phyloP scores from a whole-genome alignment of 2,888 invertebrate species.

The Magallana nippona region DNA sequence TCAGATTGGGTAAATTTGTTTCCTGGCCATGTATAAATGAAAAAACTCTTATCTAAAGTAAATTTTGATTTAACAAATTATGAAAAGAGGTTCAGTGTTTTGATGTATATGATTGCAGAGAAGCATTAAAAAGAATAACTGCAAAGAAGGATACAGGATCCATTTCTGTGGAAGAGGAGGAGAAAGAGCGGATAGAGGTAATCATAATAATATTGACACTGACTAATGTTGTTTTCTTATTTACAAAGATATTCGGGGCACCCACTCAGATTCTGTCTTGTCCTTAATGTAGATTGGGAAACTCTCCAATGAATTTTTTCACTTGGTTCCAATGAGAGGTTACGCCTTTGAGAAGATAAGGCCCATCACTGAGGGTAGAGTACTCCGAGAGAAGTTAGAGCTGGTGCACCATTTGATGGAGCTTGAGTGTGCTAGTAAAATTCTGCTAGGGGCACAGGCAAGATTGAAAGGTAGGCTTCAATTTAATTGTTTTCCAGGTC shows the following conservation, averaged over 20 bases:
- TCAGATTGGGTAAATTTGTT: constrained; percentile 75
- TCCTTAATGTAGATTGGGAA: constrained; percentile 74
- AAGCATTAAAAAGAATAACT: neutral
- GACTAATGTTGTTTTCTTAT: too few species aligned
- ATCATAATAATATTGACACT: neutral
- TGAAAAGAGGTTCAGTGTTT: too few species aligned
- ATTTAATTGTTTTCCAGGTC: too few species aligned
- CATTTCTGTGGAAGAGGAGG: neutral
- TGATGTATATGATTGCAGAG: neutral
- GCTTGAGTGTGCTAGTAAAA: constrained; percentile 79
- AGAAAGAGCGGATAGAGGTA: neutral
- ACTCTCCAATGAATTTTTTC: constrained; percentile 81
- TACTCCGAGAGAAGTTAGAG: constrained; percentile 74
- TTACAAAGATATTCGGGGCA: too few species aligned
- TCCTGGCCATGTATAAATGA: neutral
- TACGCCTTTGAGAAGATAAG: constrained; percentile 79
- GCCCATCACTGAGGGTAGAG: constrained; percentile 75
- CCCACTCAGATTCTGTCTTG: neutral
- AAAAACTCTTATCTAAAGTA: neutral
- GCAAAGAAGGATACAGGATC: neutral
- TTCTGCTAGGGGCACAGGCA: constrained; percentile 79
- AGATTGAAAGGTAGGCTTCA: constrained; percentile 70
- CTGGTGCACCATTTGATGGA: constrained; percentile 79
- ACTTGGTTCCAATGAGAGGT: constrained; percentile 80
- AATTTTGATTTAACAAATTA: neutral